Evolutionary conservation across 2,888 invertebrate genomes (phyloP).

Genomic region (Chymomyza fuscimana): DNA sequence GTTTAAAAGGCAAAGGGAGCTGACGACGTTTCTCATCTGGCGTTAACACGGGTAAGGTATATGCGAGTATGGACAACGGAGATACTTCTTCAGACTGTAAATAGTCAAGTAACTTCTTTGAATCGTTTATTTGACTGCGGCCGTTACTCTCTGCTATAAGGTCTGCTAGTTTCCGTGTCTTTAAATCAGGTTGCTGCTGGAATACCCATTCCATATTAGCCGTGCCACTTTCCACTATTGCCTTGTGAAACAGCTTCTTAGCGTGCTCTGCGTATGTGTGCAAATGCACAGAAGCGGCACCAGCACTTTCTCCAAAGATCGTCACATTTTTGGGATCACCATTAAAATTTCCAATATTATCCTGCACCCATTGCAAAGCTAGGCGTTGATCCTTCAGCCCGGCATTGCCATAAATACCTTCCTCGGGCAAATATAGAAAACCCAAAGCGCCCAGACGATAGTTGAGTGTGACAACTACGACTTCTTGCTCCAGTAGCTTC

Average conservation of each 20-base stretch:
- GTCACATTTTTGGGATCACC: conserved; percentile 79
- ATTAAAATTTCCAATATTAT: conserved; percentile 80
- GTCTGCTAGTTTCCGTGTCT: conserved; percentile 67
- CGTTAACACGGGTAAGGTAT: conserved; percentile 51
- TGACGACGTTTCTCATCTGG: conserved; percentile 73
- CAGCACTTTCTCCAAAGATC: conserved; percentile 78
- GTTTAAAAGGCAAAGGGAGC: conserved; percentile 73
- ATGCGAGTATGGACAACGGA: conserved; percentile 45
- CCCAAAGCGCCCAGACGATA: conserved; percentile 78
- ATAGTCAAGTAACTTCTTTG: conserved; percentile 52
- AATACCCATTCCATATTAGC: conserved; percentile 77
- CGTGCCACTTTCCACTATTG: conserved; percentile 77
- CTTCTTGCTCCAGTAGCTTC: conserved; percentile 75
- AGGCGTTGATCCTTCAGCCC: conserved; percentile 79
- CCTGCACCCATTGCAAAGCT: conserved; percentile 80
- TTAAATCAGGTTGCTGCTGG: conserved; percentile 57
- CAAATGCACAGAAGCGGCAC: conserved; percentile 73
- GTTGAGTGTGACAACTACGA: conserved; percentile 77
- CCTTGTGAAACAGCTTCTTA: conserved; percentile 76
- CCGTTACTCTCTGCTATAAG: conserved; percentile 56
- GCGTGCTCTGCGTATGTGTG: conserved; percentile 73
- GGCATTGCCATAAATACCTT: conserved; percentile 76
- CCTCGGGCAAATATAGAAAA: conserved; percentile 75
- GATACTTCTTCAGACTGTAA: conserved; percentile 60
- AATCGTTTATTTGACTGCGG: conserved; percentile 32